Evolutionary conservation across 2,888 invertebrate genomes (phyloP).

Genomic region (Protonemura montana): DNA sequence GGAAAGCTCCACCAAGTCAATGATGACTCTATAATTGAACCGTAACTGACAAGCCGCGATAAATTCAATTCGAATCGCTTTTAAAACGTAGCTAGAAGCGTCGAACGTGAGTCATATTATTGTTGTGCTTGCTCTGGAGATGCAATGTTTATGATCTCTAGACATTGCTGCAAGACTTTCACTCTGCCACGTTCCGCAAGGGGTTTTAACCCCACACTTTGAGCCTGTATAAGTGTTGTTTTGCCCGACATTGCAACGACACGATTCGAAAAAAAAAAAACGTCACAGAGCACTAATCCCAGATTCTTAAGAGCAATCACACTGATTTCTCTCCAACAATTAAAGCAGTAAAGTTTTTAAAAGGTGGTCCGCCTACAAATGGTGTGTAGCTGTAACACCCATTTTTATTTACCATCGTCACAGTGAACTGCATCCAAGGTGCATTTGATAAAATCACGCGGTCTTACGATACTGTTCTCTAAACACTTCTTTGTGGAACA

Average conservation of each 20-base stretch:
- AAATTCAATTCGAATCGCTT: not conserved
- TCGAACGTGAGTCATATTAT: not conserved
- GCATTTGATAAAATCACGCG: too few species aligned
- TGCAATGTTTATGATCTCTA: not conserved
- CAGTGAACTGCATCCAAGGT: not conserved
- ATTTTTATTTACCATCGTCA: not conserved
- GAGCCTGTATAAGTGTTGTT: not conserved
- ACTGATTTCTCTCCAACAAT: not conserved
- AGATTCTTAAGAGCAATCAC: not conserved
- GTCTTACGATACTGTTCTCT: not conserved
- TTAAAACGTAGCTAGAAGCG: not conserved
- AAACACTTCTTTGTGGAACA: not conserved
- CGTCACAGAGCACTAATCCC: not conserved
- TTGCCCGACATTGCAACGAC: too few species aligned
- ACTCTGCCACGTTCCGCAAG: not conserved
- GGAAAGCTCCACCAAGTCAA: not conserved
- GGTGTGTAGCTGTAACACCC: not conserved
- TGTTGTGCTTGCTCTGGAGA: not conserved
- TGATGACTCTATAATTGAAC: not conserved
- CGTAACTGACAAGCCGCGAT: not conserved
- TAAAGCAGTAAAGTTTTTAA: not conserved
- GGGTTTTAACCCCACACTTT: not conserved
- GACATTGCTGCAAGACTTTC: not conserved
- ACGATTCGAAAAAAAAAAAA: not conserved
- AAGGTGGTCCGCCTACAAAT: not conserved